These are phyloP conservation scores for Napeogenes sylphis DNA, from an alignment of 2,888 invertebrate species.

Conservation along the genomic window DNA sequence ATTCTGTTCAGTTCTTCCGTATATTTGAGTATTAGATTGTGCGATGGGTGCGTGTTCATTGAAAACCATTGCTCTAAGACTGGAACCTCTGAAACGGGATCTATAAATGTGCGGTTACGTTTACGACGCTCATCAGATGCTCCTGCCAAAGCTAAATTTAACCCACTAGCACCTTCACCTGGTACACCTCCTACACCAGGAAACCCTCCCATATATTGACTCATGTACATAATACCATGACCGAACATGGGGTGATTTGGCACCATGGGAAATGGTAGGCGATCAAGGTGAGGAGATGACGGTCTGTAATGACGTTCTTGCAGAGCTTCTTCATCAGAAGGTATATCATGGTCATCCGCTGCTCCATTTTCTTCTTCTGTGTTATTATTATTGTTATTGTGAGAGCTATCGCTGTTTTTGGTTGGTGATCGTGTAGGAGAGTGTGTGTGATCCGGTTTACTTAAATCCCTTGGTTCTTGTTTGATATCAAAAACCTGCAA, in stretches of 20 bases:
- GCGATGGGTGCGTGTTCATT: slow-evolving; percentile 98
- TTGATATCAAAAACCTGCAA: slow-evolving; percentile 74
- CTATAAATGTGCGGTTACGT: slow-evolving; percentile 98
- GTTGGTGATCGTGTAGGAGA: slow-evolving; percentile 76
- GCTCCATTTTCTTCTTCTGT: slow-evolving; percentile 73
- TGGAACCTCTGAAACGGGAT: slow-evolving; percentile 98
- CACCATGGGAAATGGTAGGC: slow-evolving; percentile 85
- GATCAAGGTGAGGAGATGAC: slow-evolving; percentile 68
- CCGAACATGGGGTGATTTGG: slow-evolving; percentile 91
- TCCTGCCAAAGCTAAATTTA: slow-evolving; percentile 80
- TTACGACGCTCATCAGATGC: slow-evolving; percentile 93
- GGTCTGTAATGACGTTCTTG: slow-evolving; percentile 66
- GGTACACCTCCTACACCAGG: slow-evolving; percentile 76
- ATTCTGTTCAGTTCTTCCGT: slow-evolving; percentile 98
- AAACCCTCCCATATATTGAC: slow-evolving; percentile 84
- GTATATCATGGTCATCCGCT: slow-evolving; percentile 73
- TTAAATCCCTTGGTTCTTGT: slow-evolving; percentile 73
- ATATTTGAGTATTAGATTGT: slow-evolving; percentile 97
- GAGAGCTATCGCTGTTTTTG: slow-evolving; percentile 75
- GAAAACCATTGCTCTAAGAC: slow-evolving; percentile 97
- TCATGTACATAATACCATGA: slow-evolving; percentile 95
- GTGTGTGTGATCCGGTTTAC: slow-evolving; percentile 55
- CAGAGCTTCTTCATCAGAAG: slow-evolving; percentile 67
- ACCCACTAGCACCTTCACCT: slow-evolving; percentile 77
- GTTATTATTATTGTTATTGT: slow-evolving; percentile 68